Conservation (phyloP, 2,888 invertebrate species). For the Euzetes globulus region DNA sequence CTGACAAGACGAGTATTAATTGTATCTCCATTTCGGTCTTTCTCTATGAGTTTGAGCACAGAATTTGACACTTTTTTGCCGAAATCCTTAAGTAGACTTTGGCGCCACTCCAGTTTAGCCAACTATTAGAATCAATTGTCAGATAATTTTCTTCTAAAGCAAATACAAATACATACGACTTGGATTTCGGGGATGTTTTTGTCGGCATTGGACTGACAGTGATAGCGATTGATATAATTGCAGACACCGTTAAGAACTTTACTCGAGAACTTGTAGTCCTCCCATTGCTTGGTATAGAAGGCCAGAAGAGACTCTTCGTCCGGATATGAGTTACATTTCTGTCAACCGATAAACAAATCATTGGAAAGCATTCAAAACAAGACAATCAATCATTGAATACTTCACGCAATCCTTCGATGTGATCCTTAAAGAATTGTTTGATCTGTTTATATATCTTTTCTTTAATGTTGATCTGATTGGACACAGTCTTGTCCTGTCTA, state of each 20-base stretch:
- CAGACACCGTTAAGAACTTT: conserved; percentile 95
- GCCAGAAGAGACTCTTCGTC: conserved; percentile 84
- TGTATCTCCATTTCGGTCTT: conserved; percentile 90
- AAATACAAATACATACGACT: conserved; percentile 69
- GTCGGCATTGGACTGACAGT: conserved; percentile 95
- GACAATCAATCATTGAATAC: not conserved
- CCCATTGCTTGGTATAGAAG: conserved; percentile 96
- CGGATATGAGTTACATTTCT: conserved; percentile 1
- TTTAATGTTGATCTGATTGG: not conserved
- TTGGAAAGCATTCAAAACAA: not conserved
- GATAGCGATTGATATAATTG: conserved; percentile 91
- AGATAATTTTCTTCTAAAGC: not conserved
- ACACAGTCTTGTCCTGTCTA: not conserved
- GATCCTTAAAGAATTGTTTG: conserved; percentile 3
- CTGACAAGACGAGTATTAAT: conserved; percentile 92
- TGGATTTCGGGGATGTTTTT: conserved; percentile 94
- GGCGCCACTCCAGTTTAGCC: conserved; percentile 61
- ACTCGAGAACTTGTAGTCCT: conserved; percentile 93
- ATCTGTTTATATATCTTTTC: not conserved
- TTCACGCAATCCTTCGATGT: not conserved
- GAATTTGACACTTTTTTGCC: conserved; percentile 74
- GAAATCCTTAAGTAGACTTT: conserved; percentile 69
- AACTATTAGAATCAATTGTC: not conserved
- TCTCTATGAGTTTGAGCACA: conserved; percentile 87
- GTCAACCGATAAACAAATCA: not conserved